Evolutionary conservation across 2,888 invertebrate species (phyloP), one percentile per base, ranked within the genome.

Genomic region (Hedychridium roseum): DNA sequence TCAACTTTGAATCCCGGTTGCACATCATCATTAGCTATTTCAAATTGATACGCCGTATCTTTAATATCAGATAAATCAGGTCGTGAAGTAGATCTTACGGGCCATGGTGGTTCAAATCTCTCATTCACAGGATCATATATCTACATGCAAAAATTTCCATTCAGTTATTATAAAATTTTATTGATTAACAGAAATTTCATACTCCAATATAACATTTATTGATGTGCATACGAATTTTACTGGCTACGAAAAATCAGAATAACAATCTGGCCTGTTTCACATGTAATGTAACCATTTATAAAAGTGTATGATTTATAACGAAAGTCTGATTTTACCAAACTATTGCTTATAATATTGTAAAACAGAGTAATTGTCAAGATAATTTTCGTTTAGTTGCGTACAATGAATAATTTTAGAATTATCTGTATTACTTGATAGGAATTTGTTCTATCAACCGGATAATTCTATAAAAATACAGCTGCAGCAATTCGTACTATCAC

Each of bases 21-120:
- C 0, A 80, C 75, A 1, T 82, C 72, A 23, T 82, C 74, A 0
- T 81, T 73, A 31, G 82, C 74, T 14, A 87, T 83, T 5, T 82
- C 73, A 67, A 88, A 87, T 47, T 82, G 79, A 51, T 83, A 80
- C 44, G 82, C 78, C 1, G 80, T 65, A 2, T 84, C 74, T 0
- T 80, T 76, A 6, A 65, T 84, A 82, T 41, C 38, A 27, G 11
- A 5, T 3, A 21, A 5, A 32, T 52, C 64, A 23, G 56, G 55
- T 28, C 50, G 38, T 2, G 41, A 14, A 41, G 69, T 27, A 4
- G 49, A 3, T 54, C 64, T 62, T 2, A 59, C 6, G 0, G 90
- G 90, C 68, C 85, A 85, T 1, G 86, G 85, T 0, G 89, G 86
- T 69, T 90, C 89, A 68, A 84, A 90, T 41, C 90, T 80, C 16